A percentile compares a stretch with the other conserved stretches of the same genome.
phyloP scores from a whole-genome alignment of 2,113 vertebrate genomes.

The Ctenomys sociabilis region DNA sequence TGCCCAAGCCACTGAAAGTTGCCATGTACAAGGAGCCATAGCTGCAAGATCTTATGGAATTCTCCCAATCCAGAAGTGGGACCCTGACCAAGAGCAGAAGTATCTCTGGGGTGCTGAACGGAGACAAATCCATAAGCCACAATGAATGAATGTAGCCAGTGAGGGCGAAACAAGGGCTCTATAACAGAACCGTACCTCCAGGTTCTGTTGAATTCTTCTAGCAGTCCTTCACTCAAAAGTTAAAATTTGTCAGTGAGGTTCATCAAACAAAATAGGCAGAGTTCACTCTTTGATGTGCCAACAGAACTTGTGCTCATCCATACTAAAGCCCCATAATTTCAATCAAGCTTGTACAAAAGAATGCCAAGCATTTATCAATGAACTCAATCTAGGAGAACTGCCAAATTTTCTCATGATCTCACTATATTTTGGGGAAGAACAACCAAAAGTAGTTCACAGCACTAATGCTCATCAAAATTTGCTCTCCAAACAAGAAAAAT shows the following conservation, averaged over 20 bases:
- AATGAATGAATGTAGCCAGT: constrained; percentile 98
- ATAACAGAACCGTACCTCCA: constrained; percentile 93
- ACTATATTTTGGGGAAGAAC: constrained; percentile 89
- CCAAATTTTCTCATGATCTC: constrained; percentile 84
- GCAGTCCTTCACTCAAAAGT: constrained; percentile 89
- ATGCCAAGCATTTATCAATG: constrained; percentile 87
- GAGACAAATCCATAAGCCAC: constrained; percentile 98
- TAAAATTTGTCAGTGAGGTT: constrained; percentile 88
- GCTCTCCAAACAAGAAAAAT: constrained; percentile 90
- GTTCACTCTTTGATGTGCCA: constrained; percentile 85
- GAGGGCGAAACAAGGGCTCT: constrained; percentile 88
- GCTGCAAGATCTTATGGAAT: constrained; percentile 98
- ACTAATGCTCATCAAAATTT: constrained; percentile 86
- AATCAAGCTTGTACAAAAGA: constrained; percentile 83
- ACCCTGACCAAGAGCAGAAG: constrained; percentile 99
- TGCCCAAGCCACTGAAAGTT: constrained; percentile 99
- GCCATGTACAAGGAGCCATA: constrained; percentile 99
- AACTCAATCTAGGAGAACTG: constrained; percentile 83
- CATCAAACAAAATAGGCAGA: constrained; percentile 84
- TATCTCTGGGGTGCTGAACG: constrained; percentile 96
- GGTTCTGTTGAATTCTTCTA: constrained; percentile 94
- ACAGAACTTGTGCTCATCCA: constrained; percentile 85
- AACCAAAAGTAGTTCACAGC: constrained; percentile 85
- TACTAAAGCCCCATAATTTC: constrained; percentile 85
- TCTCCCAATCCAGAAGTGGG: constrained; percentile 98